A percentile compares a stretch with the other conserved stretches of the same genome.
These are phyloP conservation scores for Numida meleagris DNA, from an alignment of 2,113 vertebrate genomes.

Conservation along the genomic window DNA sequence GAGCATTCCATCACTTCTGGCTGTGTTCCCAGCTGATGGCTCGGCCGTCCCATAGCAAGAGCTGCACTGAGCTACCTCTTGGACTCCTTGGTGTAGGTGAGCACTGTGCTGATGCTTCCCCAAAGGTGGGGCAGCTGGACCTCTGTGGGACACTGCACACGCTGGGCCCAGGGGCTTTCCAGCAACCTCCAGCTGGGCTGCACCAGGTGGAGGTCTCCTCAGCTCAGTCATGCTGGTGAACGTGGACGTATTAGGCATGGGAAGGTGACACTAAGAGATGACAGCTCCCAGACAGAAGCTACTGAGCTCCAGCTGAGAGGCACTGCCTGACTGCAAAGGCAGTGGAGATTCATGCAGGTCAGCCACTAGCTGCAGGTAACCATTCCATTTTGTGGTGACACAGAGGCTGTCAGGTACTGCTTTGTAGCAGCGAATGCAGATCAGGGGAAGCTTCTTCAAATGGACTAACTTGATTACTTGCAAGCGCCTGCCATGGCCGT, in stretches of 20 bases:
- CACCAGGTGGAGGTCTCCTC: not conserved
- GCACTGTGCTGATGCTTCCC: not conserved
- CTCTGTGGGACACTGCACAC: not conserved
- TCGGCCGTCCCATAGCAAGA: not conserved
- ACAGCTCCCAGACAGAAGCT: not conserved
- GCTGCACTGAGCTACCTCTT: not conserved
- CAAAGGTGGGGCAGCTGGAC: accelerated
- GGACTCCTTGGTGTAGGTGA: not conserved
- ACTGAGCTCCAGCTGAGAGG: not conserved
- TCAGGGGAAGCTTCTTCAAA: not conserved
- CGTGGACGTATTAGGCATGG: accelerated
- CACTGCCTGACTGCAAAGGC: not conserved
- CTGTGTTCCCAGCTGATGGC: not conserved
- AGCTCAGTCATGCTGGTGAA: not conserved
- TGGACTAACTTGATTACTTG: not conserved
- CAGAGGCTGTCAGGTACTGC: not conserved
- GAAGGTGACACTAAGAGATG: not conserved
- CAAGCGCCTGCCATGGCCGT: not conserved
- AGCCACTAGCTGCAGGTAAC: not conserved
- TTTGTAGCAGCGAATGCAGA: not conserved
- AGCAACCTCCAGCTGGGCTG: not conserved
- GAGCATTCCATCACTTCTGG: not conserved
- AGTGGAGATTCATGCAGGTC: not conserved
- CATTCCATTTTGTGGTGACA: not conserved
- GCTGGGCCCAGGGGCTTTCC: not conserved